Conservation (phyloP, 2,113 vertebrate species). For the Sinosuthora webbiana region DNA sequence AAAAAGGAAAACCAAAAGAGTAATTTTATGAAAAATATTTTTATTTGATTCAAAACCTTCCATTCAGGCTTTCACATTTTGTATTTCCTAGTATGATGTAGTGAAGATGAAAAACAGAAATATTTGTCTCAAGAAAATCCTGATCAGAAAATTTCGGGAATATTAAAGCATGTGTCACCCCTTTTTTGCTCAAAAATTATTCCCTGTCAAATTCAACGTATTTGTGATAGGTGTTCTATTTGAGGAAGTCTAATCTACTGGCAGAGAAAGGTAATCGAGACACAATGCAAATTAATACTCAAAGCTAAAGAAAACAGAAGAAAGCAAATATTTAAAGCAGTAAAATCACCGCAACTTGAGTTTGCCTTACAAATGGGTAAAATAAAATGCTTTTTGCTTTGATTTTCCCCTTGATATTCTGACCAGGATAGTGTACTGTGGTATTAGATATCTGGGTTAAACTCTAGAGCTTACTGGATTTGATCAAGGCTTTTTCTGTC, state of each 20-base stretch:
- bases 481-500: slow-evolving; percentile 59
- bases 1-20: not conserved
- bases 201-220: not conserved
- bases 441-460: slow-evolving; percentile 59
- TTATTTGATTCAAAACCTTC: not conserved
- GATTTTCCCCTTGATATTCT: slow-evolving; percentile 11
- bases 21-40: not conserved
- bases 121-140: not conserved
- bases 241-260: not conserved
- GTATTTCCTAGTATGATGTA: not conserved
- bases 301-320: not conserved
- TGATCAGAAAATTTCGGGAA: not conserved
- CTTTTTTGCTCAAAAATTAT: not conserved
- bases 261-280: not conserved
- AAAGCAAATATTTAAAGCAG: slow-evolving; percentile 1
- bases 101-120: not conserved
- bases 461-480: slow-evolving; percentile 53
- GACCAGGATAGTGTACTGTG: not conserved
- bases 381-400: not conserved
- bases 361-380: not conserved
- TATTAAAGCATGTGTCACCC: not conserved
- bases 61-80: not conserved
- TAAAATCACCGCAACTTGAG: not conserved
- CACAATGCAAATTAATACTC: not conserved
- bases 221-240: not conserved